These are phyloP conservation scores for Ceratina calcarata DNA, from an alignment of 1,140 invertebrate genomes.

Conservation along the genomic window DNA sequence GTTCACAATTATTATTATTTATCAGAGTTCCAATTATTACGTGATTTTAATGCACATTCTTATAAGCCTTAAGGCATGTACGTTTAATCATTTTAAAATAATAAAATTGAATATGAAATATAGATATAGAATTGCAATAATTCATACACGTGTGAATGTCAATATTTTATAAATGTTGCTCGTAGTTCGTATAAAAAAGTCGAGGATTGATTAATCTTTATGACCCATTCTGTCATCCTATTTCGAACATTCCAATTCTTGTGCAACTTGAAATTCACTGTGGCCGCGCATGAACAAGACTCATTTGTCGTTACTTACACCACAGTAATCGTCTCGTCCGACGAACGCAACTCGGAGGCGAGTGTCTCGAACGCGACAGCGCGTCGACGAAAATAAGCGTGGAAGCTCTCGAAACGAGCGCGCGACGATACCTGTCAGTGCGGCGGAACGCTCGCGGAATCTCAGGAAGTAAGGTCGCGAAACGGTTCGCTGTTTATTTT, in stretches of 20 bases:
- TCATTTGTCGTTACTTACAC: slow-evolving; percentile 1
- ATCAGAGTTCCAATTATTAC: no score
- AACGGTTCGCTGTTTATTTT: neutral
- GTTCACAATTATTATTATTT: no score
- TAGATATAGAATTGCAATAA: no score
- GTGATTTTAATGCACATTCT: no score
- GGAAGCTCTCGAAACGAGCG: neutral
- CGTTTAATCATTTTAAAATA: no score
- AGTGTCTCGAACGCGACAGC: neutral
- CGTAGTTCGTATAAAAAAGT: no score
- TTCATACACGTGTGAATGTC: no score
- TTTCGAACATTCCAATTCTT: neutral
- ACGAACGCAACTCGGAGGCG: neutral
- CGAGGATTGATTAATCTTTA: no score
- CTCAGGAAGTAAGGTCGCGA: slow-evolving; percentile 25
- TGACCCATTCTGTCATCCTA: no score
- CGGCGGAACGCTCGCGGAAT: slow-evolving; percentile 7
- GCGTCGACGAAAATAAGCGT: slow-evolving; percentile 19
- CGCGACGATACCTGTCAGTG: slow-evolving; percentile 14
- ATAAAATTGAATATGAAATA: no score
- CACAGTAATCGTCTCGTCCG: neutral
- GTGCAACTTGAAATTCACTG: neutral
- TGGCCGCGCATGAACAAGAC: neutral
- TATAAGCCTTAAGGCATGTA: no score
- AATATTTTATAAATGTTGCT: no score